A percentile compares a stretch with the other conserved stretches of the same genome.
These are phyloP conservation scores for Conus canariensis DNA, from an alignment of 2,888 invertebrate species.

Conservation along the genomic window DNA sequence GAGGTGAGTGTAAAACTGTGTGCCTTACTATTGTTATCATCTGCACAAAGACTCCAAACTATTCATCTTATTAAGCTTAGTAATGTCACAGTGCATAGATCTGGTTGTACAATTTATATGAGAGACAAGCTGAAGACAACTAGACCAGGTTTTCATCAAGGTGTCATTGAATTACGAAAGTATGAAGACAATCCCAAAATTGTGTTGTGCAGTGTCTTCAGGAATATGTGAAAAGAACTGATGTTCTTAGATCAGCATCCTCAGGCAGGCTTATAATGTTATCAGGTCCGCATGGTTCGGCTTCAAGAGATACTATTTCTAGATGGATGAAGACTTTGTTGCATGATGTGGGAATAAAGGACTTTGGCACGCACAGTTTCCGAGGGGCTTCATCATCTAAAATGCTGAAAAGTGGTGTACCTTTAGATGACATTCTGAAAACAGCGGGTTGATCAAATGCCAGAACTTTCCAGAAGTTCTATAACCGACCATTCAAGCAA, in stretches of 20 bases:
- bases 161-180: neutral
- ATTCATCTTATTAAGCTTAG: slow-evolving; percentile 4
- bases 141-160: neutral
- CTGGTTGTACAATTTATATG: too few species aligned
- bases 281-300: neutral
- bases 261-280: neutral
- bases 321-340: slow-evolving; percentile 20
- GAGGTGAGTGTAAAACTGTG: neutral
- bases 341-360: neutral
- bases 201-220: slow-evolving; percentile 10
- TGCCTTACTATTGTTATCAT: neutral
- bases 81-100: neutral
- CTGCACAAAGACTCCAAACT: neutral
- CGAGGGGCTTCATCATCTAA: neutral
- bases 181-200: neutral
- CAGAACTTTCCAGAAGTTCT: too few species aligned
- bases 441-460: too few species aligned
- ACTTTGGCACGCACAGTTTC: neutral
- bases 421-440: neutral
- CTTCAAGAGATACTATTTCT: neutral
- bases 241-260: neutral
- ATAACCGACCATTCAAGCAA: too few species aligned
- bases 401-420: slow-evolving; percentile 14
- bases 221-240: neutral
- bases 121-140: neutral